Conservation (phyloP, 2,888 invertebrate species). For the Melikaiella ostensackeni region DNA sequence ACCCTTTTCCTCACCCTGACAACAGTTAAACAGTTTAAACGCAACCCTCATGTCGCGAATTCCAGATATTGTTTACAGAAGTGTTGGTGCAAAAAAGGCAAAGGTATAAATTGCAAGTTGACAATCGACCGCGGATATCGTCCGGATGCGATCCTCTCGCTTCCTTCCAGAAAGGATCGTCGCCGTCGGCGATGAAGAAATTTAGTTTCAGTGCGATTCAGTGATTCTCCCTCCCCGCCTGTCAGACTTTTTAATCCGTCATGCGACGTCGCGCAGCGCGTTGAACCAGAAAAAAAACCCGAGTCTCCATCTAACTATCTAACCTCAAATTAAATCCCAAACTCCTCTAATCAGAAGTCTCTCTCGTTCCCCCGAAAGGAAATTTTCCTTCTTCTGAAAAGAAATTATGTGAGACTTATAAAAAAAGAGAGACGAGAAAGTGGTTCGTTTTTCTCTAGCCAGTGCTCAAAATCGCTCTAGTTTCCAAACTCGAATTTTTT, state of each 20-base stretch:
- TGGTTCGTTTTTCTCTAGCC: not conserved
- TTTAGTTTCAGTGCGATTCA: constrained; percentile 10
- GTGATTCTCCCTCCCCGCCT: not conserved
- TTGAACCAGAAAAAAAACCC: constrained; percentile 19
- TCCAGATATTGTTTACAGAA: constrained; percentile 52
- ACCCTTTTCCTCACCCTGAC: constrained; percentile 12
- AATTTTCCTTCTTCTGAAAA: not conserved
- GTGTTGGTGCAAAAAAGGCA: constrained; percentile 49
- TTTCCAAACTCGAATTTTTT: not conserved
- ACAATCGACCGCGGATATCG: constrained; percentile 3
- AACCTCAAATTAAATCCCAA: constrained; percentile 12
- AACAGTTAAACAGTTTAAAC: constrained; percentile 24
- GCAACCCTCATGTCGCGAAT: constrained; percentile 36
- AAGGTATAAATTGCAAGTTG: constrained; percentile 2
- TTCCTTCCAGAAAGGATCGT: not conserved
- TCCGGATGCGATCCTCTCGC: constrained; percentile 12
- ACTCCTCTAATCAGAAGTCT: not conserved
- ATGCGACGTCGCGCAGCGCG: constrained; percentile 6
- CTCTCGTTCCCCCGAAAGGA: constrained; percentile 47
- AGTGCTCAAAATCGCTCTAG: not conserved
- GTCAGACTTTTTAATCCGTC: constrained; percentile 8
- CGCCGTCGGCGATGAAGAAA: not conserved
- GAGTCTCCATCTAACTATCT: constrained; percentile 2
- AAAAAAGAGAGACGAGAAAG: not conserved
- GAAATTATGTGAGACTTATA: not conserved